phyloP scores from a whole-genome alignment of 1,140 invertebrate species.

The Drosophila takahashii region DNA sequence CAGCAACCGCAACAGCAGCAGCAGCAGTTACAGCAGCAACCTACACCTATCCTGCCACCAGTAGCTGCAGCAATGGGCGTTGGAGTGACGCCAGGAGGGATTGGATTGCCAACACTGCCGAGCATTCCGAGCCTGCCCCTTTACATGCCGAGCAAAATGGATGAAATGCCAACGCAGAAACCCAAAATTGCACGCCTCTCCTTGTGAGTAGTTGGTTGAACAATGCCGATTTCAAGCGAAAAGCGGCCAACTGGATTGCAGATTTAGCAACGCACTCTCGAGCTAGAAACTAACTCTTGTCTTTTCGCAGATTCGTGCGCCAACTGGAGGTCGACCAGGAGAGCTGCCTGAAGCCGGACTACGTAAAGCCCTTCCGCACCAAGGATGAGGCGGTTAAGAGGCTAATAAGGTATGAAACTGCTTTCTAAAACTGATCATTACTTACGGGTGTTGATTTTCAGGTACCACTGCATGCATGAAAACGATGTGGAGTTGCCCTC shows the following conservation, averaged over 20 bases:
- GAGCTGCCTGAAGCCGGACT: constrained; percentile 91
- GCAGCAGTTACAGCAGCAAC: constrained; percentile 8
- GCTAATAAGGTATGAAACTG: constrained; percentile 86
- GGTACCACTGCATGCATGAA: constrained; percentile 93
- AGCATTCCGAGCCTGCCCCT: constrained; percentile 41
- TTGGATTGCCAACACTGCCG: constrained; percentile 57
- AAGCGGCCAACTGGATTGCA: constrained; percentile 65
- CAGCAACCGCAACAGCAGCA: constrained; percentile 29
- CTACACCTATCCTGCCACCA: constrained; percentile 19
- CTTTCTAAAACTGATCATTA: not conserved
- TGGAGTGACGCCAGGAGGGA: constrained; percentile 7
- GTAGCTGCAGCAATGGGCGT: constrained; percentile 17
- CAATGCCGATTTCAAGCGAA: constrained; percentile 68
- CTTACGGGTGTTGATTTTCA: constrained; percentile 10
- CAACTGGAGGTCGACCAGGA: constrained; percentile 92
- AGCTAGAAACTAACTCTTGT: constrained; percentile 29
- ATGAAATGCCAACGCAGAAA: constrained; percentile 76
- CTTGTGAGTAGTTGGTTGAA: constrained; percentile 85
- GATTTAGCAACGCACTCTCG: not conserved
- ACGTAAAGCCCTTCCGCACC: constrained; percentile 90
- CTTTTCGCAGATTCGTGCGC: constrained; percentile 88
- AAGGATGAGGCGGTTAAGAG: constrained; percentile 92
- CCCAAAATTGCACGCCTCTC: constrained; percentile 84
- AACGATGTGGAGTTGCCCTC: constrained; percentile 88
- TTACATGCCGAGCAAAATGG: constrained; percentile 55